These are phyloP conservation scores for Drosophila serrata DNA, from an alignment of 1,140 invertebrate species.

Conservation along the genomic window DNA sequence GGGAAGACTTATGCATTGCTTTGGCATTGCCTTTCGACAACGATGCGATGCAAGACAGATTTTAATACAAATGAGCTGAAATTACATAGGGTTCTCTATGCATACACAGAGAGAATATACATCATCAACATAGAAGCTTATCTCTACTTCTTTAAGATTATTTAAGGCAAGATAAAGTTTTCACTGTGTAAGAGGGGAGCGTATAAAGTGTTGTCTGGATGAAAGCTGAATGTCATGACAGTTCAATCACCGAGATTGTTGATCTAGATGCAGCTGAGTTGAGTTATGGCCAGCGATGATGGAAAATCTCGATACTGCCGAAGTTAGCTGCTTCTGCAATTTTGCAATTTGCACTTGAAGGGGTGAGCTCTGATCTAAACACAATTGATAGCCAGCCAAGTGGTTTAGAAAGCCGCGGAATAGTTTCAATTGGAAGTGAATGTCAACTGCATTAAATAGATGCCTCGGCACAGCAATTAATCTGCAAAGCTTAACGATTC, in stretches of 20 bases:
- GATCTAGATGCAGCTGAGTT: conserved; percentile 51
- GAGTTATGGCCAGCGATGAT: conserved; percentile 55
- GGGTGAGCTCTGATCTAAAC: conserved; percentile 15
- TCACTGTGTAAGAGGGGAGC: conserved; percentile 13
- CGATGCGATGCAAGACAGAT: conserved; percentile 53
- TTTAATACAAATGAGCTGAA: conserved; percentile 74
- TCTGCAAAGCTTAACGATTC: conserved; percentile 39
- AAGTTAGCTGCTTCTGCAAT: conserved; percentile 7
- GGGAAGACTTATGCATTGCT: conserved; percentile 59
- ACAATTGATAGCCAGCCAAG: conserved; percentile 38
- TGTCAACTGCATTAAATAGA: conserved; percentile 44
- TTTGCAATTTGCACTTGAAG: conserved; percentile 1
- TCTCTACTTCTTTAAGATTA: background rate
- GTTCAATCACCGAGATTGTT: conserved; percentile 70
- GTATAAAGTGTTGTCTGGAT: conserved; percentile 49
- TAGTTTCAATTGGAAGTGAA: conserved; percentile 48
- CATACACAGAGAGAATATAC: conserved; percentile 1
- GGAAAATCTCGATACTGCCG: conserved; percentile 14
- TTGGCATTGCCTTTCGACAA: conserved; percentile 18
- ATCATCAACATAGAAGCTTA: background rate
- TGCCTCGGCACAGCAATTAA: conserved; percentile 29
- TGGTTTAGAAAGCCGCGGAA: conserved; percentile 40
- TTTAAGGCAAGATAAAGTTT: background rate
- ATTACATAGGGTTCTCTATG: conserved; percentile 55
- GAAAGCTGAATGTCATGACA: conserved; percentile 70